Evolutionary conservation across 2,888 invertebrate species (phyloP).

Genomic region (Xestia sexstrigata): DNA sequence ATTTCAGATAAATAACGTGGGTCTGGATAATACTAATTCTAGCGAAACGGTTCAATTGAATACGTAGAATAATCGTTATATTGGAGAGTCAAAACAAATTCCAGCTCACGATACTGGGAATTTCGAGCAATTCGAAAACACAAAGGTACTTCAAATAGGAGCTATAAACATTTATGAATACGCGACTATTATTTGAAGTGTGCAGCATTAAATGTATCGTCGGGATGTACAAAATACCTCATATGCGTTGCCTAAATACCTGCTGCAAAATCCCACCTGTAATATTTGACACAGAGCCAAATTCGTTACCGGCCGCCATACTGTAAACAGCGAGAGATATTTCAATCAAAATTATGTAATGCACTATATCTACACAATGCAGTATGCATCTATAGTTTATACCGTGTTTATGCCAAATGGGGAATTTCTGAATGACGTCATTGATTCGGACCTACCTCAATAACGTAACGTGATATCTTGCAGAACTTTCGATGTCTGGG

Average conservation of each 20-base stretch:
- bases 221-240: constrained; percentile 45
- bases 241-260: constrained; percentile 41
- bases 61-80: constrained; percentile 24
- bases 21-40: constrained; percentile 13
- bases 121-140: constrained; percentile 46
- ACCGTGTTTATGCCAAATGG: constrained; percentile 7
- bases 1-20: constrained; percentile 33
- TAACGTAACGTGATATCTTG: constrained; percentile 41
- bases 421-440: constrained; percentile 37
- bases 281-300: constrained; percentile 63
- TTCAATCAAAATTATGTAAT: constrained; percentile 64
- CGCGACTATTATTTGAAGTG: constrained; percentile 39
- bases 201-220: constrained; percentile 36
- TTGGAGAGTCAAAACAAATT: constrained; percentile 52
- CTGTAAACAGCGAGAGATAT: constrained; percentile 50
- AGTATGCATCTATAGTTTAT: constrained; percentile 9
- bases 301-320: constrained; percentile 45
- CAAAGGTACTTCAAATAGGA: constrained; percentile 28
- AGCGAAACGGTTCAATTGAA: constrained; percentile 19
- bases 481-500: constrained; percentile 29
- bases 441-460: constrained; percentile 50
- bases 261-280: constrained; percentile 59
- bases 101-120: constrained; percentile 19
- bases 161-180: constrained; percentile 46
- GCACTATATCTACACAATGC: constrained; percentile 19